Evolutionary conservation across 2,113 vertebrate genomes (phyloP), one percentile per base, ranked within the genome.

Genomic region (Xyrauchen texanus): DNA sequence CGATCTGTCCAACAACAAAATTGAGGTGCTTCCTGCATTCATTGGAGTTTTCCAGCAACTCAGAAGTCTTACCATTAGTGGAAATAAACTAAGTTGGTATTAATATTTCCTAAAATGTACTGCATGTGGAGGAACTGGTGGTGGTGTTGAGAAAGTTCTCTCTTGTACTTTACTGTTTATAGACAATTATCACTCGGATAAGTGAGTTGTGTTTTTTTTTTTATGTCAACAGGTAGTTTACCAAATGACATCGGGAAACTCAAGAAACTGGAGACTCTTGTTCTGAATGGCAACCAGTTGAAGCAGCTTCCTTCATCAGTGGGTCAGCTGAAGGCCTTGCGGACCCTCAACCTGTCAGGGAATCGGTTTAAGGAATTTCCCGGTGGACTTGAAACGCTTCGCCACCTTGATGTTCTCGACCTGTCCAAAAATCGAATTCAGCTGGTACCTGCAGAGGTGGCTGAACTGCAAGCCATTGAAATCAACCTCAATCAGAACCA

Each of bases 401-500:
- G 93, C 46, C 95, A 98, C 6, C 90, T 99, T 75, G 97, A 98
- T 87, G 89, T 99, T 58, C 90, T 98, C 46, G 97, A 99, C 87
- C 93, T 99, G 81, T 99, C 97, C 70, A 94, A 92, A 70, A 99
- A 99, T 90, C 91, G 93, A 88, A 98, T 99, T 87, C 95, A 93
- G 65, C 91, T 85, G 0, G 91, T 99, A 46, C 97, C 96, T 0
- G 88, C 95, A 8, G 93, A 86, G 8, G 93, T 99, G 70, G 93
- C 91, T 0, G 93, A 96, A 68, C 85, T 99, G 83, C 98, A 99
- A 86, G 92, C 93, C 86, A 98, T 99, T 0, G 98, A 99, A 89
- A 94, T 99, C 87, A 99, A 99, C 88, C 90, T 99, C 78, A 99
- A 99, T 90, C 97, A 99, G 90, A 99, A 99, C 87, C 98, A 99